phyloP scores from a whole-genome alignment of 2,797 vertebrate genomes.

The Danionella dracula region DNA sequence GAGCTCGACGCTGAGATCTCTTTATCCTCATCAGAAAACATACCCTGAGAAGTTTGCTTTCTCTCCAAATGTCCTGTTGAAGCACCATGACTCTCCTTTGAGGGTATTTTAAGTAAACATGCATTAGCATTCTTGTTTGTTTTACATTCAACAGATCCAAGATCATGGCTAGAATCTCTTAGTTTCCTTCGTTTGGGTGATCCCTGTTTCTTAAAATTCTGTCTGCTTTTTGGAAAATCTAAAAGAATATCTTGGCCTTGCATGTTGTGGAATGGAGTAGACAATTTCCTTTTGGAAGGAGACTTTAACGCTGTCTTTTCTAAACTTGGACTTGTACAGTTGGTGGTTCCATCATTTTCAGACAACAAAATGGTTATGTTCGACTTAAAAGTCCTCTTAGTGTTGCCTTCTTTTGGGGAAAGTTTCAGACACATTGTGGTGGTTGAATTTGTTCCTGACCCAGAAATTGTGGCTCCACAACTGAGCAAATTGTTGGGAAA shows the following conservation, averaged over 20 bases:
- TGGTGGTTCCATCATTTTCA: constrained; percentile 21
- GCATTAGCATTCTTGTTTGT: constrained; percentile 15
- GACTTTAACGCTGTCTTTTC: constrained; percentile 67
- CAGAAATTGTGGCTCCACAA: neutral
- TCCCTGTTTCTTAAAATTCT: constrained; percentile 79
- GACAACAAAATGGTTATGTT: neutral
- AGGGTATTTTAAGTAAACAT: constrained; percentile 27
- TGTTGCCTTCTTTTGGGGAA: neutral
- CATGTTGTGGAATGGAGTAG: constrained; percentile 86
- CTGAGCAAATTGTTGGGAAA: constrained; percentile 51
- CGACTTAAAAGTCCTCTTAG: neutral
- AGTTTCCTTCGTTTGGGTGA: constrained; percentile 63
- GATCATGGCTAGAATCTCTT: neutral
- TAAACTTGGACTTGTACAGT: constrained; percentile 55
- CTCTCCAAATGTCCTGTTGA: constrained; percentile 47
- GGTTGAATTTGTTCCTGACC: neutral
- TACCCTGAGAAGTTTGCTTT: constrained; percentile 29
- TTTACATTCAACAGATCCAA: constrained; percentile 14
- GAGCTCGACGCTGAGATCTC: constrained; percentile 70
- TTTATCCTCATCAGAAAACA: constrained; percentile 64
- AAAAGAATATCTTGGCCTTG: constrained; percentile 89
- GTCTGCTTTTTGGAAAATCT: constrained; percentile 87
- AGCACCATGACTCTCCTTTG: constrained; percentile 26
- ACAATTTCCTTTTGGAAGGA: constrained; percentile 74
- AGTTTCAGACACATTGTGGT: constrained; percentile 22